Percentiles rank a stretch among this genome's conserved stretches.
Conservation (phyloP, 2,888 invertebrate genomes). For the Drosophila cyrtoloma region DNA sequence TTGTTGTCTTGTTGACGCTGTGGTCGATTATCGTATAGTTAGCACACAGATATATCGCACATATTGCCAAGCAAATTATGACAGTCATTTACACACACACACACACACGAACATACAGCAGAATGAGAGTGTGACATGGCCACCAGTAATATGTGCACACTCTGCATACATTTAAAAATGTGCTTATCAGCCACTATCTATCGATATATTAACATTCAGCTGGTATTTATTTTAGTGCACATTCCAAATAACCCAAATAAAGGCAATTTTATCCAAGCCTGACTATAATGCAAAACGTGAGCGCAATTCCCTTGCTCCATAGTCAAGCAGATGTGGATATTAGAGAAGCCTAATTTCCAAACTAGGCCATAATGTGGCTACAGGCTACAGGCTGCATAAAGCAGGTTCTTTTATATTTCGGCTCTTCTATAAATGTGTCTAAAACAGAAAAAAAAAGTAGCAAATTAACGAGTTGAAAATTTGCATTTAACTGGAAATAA, state of each 20-base stretch:
- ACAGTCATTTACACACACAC: constrained; percentile 33
- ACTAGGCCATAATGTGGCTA: neutral
- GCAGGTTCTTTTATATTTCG: neutral
- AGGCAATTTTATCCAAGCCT: neutral
- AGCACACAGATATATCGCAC: constrained; percentile 51
- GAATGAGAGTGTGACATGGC: neutral
- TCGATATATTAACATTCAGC: neutral
- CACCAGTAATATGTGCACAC: neutral
- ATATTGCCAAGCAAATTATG: constrained; percentile 51
- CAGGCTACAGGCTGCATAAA: too few species aligned
- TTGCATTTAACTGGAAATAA: constrained; percentile 3
- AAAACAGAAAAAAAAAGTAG: neutral
- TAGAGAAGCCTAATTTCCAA: neutral
- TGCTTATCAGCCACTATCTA: neutral
- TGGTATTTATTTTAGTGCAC: neutral
- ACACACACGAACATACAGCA: neutral
- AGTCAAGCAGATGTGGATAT: neutral
- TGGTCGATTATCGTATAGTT: constrained; percentile 71
- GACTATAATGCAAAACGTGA: neutral
- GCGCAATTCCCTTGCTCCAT: neutral
- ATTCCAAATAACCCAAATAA: neutral
- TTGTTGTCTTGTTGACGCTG: constrained; percentile 63
- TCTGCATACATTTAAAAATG: neutral
- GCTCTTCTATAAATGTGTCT: neutral
- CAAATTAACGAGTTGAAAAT: constrained; percentile 4